Conservation (phyloP, 2,113 vertebrate species). For the Corydoras sp. region DNA sequence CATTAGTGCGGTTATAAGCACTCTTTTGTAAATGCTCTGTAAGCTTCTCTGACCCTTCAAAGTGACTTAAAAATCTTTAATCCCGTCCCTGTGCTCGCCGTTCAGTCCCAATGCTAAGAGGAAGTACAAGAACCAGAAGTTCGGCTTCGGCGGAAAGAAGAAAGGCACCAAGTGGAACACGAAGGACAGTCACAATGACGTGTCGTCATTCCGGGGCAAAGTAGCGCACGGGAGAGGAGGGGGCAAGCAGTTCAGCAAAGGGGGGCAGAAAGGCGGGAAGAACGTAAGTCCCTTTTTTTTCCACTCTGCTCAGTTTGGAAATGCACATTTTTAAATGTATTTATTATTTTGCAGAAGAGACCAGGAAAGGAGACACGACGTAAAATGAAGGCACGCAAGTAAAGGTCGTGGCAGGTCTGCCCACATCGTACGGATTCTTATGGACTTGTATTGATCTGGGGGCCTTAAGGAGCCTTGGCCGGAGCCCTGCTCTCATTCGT, state of each 20-base stretch:
- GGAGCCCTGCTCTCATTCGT: too few relatives aligned
- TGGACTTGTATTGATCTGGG: not conserved
- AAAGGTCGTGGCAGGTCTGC: not conserved
- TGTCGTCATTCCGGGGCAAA: slow-evolving; percentile 79
- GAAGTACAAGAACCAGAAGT: slow-evolving; percentile 89
- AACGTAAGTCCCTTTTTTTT: slow-evolving; percentile 45
- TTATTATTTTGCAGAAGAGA: slow-evolving; percentile 72
- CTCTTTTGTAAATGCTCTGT: too few relatives aligned
- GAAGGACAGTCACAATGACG: slow-evolving; percentile 84
- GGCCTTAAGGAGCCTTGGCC: too few relatives aligned
- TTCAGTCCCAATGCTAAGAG: slow-evolving; percentile 81
- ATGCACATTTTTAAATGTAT: not conserved
- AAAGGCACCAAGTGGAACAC: slow-evolving; percentile 94
- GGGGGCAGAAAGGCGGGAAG: slow-evolving; percentile 60
- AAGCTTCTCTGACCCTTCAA: too few relatives aligned
- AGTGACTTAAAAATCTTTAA: too few relatives aligned
- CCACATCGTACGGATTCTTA: not conserved
- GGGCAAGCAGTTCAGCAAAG: slow-evolving; percentile 58
- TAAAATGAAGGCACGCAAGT: slow-evolving; percentile 78
- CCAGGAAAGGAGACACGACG: slow-evolving; percentile 83
- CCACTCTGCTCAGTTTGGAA: not conserved
- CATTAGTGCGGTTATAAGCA: too few relatives aligned
- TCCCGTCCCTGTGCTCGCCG: not conserved
- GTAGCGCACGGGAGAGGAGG: slow-evolving; percentile 77
- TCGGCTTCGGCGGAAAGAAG: slow-evolving; percentile 96